Conservation (phyloP, 2,113 vertebrate genomes). For the Mesoclemmys tuberculata region DNA sequence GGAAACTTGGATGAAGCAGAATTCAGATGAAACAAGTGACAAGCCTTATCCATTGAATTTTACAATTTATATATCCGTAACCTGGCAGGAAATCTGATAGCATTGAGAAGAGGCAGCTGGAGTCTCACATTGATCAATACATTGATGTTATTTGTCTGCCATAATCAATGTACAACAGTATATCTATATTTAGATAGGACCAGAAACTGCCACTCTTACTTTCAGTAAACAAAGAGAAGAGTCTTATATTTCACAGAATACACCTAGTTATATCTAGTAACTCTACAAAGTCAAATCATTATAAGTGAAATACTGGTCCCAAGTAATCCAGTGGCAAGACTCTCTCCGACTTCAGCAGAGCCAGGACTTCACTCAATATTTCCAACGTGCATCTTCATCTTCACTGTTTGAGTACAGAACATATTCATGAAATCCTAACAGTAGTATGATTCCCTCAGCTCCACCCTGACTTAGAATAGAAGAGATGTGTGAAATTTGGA, state of each 20-base stretch:
- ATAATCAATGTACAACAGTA: not conserved
- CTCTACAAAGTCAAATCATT: not conserved
- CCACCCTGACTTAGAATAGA: not conserved
- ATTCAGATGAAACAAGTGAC: conserved; percentile 26
- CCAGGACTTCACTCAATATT: not conserved
- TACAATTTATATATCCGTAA: conserved; percentile 46
- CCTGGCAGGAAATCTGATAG: conserved; percentile 56
- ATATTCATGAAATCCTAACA: not conserved
- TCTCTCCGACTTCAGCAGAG: not conserved
- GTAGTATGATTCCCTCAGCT: not conserved
- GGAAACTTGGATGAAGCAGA: conserved; percentile 25
- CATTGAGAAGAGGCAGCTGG: conserved; percentile 57
- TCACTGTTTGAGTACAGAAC: not conserved
- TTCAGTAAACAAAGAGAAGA: not conserved
- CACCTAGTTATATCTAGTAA: not conserved
- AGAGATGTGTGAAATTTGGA: not conserved
- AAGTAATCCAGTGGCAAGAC: not conserved
- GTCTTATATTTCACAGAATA: not conserved
- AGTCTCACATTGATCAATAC: not conserved
- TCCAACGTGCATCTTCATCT: not conserved
- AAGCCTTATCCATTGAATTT: conserved; percentile 47
- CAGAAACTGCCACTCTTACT: not conserved
- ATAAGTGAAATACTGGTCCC: not conserved
- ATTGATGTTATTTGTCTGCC: not conserved
- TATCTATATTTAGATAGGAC: not conserved